Percentiles rank a stretch among this genome's conserved stretches.
These are phyloP conservation scores for Diorhabda elongata DNA, from an alignment of 1,140 invertebrate genomes.

Conservation along the genomic window DNA sequence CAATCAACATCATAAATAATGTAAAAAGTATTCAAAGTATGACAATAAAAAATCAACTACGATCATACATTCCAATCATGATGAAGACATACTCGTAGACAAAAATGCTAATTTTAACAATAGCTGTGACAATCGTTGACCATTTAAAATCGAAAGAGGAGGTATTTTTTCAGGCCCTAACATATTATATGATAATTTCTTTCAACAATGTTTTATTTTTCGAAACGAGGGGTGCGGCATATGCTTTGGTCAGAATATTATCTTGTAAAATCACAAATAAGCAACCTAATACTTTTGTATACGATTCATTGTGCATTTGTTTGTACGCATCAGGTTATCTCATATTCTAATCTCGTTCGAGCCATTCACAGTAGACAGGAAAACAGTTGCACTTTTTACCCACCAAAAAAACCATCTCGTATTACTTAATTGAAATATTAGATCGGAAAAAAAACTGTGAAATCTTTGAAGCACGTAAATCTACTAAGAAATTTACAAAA, in stretches of 20 bases:
- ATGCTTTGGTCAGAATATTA: constrained; percentile 27
- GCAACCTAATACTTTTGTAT: constrained; percentile 39
- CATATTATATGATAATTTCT: constrained; percentile 3
- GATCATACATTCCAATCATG: too few species aligned
- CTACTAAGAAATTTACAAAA: constrained; percentile 4
- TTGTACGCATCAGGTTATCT: constrained; percentile 25
- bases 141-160: neutral
- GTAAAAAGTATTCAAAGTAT: too few species aligned
- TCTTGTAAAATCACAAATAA: constrained; percentile 38
- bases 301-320: constrained; percentile 27
- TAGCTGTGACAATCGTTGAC: neutral
- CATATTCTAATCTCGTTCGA: constrained; percentile 31
- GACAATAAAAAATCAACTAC: too few species aligned
- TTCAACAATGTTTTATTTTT: neutral
- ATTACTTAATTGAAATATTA: constrained; percentile 15
- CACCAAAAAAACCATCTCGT: constrained; percentile 6
- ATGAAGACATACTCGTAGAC: neutral
- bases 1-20: too few species aligned
- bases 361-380: constrained; percentile 17
- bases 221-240: constrained; percentile 13
- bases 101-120: neutral
- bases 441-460: constrained; percentile 5
- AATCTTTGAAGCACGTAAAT: constrained; percentile 8
- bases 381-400: constrained; percentile 31
- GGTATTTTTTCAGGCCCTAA: neutral